Base-by-base conservation (phyloP, 2,113 vertebrate genomes). In the Hyla sarda region DNA sequence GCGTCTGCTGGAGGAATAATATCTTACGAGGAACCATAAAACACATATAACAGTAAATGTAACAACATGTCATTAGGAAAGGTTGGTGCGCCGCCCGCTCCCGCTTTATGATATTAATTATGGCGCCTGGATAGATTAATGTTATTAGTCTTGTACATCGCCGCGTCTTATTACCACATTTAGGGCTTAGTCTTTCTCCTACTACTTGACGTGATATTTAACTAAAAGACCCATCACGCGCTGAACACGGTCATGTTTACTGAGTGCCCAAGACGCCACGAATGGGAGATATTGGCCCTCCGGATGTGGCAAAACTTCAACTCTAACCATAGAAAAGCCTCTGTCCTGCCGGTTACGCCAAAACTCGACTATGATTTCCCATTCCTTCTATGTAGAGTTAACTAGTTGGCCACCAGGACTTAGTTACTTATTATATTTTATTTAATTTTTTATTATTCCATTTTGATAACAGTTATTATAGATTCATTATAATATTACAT, bases 11-110 rank as follows among this genome's bases (percentile, higher is more conserved):
- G 50, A 52, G 48, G 54, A 56, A 45, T 60, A 62, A 60, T 77
- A 41, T 60, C 16, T 23, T 80, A 80, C n/a, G 21, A 80, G 77
- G 32, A 80, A 54, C 77, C 5, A 37, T 80, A 80, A 80, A 80
- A 80, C 34, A 60, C 21, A 60, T 80, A 80, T 60, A 80, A 45
- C 56, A 23, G n/a, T 60, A 80, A 80, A 60, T 80, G 77, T 60
- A 80, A 80, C 77, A 80, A 80, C 58, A 58, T 80, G 77, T 62
- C 77, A 80, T 80, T 80, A 80, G 56, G 37, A 80, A 79, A 56
- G 54, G 77, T 60, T 80, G 45, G 37, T 80, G 54, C 21, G 21
- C 37, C 41, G 30, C 37, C 34, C 17, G 77, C 77, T 41, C 54
- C 54, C 58, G 6, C 11, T 80, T 80, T 80, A 80, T 80, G 56